These are phyloP conservation scores for Ceyx margarethae DNA, from an alignment of 2,113 vertebrate genomes.

Conservation along the genomic window DNA sequence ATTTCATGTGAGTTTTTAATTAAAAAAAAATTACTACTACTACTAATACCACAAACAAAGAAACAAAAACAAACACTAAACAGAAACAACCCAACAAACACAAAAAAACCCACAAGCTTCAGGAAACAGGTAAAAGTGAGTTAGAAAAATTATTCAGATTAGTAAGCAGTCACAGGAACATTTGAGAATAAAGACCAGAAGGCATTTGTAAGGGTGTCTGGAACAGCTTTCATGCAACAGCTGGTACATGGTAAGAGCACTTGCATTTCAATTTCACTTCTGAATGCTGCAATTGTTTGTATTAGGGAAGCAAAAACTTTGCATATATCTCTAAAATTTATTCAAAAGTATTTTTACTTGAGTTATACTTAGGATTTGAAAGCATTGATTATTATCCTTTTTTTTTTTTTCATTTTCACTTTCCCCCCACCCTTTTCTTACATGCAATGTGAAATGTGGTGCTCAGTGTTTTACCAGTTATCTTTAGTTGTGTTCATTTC, in stretches of 20 bases:
- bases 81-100: neutral
- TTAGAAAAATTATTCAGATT: neutral
- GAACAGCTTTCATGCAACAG: slow-evolving; percentile 20
- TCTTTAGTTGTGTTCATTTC: neutral
- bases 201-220: slow-evolving; percentile 16
- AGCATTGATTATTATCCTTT: neutral
- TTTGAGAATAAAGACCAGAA: slow-evolving; percentile 34
- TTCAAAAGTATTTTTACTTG: neutral
- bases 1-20: neutral
- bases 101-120: neutral
- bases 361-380: neutral
- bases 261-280: slow-evolving; percentile 26
- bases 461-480: neutral
- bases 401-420: neutral
- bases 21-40: neutral
- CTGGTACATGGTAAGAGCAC: slow-evolving; percentile 25
- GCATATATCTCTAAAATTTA: neutral
- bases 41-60: neutral
- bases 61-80: neutral
- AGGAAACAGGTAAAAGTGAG: neutral
- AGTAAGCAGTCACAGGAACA: neutral
- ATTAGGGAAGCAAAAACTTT: neutral
- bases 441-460: neutral
- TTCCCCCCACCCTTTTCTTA: neutral
- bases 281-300: neutral